Evolutionary conservation across 2,797 vertebrate genomes (phyloP).

Genomic region (Anguilla obscura): DNA sequence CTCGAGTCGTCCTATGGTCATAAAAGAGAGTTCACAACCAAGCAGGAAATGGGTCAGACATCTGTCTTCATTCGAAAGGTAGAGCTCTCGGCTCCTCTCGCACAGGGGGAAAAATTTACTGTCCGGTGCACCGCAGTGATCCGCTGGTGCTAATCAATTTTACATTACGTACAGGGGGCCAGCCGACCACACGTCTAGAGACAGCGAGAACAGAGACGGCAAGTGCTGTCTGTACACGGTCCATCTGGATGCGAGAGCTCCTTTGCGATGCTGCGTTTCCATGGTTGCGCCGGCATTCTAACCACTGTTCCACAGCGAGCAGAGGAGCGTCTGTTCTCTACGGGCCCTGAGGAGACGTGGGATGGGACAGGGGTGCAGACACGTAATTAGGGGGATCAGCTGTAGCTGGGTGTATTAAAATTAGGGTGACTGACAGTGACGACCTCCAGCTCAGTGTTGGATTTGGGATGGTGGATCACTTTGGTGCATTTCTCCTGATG

Average conservation of each 20-base stretch:
- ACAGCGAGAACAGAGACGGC: background rate
- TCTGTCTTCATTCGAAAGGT: constrained; percentile 16
- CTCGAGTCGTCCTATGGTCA: background rate
- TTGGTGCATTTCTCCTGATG: background rate
- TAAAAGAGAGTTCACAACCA: background rate
- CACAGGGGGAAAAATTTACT: background rate
- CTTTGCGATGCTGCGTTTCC: background rate
- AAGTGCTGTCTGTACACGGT: background rate
- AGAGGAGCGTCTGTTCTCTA: background rate
- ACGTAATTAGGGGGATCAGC: background rate
- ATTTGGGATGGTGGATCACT: background rate
- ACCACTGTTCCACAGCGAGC: background rate
- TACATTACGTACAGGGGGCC: background rate
- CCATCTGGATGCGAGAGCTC: background rate
- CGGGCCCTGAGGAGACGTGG: too few species aligned
- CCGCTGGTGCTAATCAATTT: background rate
- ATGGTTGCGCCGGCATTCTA: background rate
- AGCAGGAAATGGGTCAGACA: background rate
- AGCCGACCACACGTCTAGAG: background rate
- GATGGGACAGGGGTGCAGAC: background rate
- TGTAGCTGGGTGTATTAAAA: constrained; percentile 8
- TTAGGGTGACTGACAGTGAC: background rate
- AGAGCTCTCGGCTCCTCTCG: background rate
- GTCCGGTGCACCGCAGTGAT: background rate
- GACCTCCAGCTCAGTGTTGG: background rate